phyloP scores from a whole-genome alignment of 2,797 vertebrate species.

The Bovichtus diacanthus region DNA sequence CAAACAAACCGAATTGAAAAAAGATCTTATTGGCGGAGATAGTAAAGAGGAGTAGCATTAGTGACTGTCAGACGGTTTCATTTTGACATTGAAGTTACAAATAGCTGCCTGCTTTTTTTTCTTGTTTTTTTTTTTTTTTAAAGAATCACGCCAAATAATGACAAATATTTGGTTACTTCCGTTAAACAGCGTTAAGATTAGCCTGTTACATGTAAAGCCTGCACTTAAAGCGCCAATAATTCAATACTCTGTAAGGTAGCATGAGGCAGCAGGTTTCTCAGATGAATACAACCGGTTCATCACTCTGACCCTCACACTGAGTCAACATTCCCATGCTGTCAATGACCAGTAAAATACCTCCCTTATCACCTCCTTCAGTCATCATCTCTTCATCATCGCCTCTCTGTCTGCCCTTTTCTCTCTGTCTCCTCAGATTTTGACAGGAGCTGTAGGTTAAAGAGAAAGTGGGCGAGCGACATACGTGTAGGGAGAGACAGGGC shows the following conservation, averaged over 20 bases:
- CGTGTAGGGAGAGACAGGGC: slow-evolving; percentile 51
- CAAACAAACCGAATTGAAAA: no score
- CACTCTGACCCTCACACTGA: slow-evolving; percentile 32
- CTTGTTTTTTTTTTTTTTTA: no score
- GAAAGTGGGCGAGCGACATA: slow-evolving; percentile 14
- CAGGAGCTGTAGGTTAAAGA: slow-evolving; percentile 44
- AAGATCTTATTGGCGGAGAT: no score
- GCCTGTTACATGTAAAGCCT: background rate
- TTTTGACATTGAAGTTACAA: background rate
- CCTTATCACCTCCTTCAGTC: slow-evolving; percentile 63
- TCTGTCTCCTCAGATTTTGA: slow-evolving; percentile 9
- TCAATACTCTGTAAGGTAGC: background rate
- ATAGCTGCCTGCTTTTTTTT: background rate
- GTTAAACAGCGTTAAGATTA: background rate
- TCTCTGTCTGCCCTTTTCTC: slow-evolving; percentile 14
- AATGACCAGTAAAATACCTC: slow-evolving; percentile 54
- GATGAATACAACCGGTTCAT: slow-evolving; percentile 30
- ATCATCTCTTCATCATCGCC: slow-evolving; percentile 69
- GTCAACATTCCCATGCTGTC: slow-evolving; percentile 41
- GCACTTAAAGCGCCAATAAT: background rate
- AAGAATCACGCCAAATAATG: background rate
- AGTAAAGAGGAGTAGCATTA: background rate
- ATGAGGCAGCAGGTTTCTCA: slow-evolving; percentile 9
- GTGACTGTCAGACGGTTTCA: background rate
- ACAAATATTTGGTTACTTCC: background rate